Evolutionary conservation across 2,888 invertebrate species (phyloP), one percentile per base, ranked within the genome.

Genomic region (Acronicta leporina): DNA sequence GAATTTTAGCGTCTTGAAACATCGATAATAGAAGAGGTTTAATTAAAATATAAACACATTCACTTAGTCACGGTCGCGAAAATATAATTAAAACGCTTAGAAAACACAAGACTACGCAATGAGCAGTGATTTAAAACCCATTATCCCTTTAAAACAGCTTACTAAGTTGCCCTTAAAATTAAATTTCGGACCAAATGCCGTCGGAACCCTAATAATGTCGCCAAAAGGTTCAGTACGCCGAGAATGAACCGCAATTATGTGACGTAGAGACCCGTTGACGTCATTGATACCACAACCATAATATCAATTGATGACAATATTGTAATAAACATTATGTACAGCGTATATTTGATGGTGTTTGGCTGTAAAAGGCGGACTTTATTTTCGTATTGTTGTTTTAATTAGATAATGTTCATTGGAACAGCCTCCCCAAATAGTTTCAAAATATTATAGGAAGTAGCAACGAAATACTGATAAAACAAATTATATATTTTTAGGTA

Each of bases 111-210:
- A 41, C 41, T 30, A 50, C 41, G 44, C 35, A 43, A 33, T 8
- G 48, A 33, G 33, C 53, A 64, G 54, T 61, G 68, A 70, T 83
- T 75, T 68, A 68, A 80, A 83, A 79, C 82, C 75, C 84, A 83
- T 87, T 87, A 82, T 77, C 81, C 82, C 77, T 74, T 38, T 59
- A 86, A 85, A 87, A 83, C 73, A 80, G 86, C 87, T 82, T 80
- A 82, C 76, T 78, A 80, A 82, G 82, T 79, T 77, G 71, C 77
- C 76, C 74, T 71, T 75, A 74, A 65, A 77, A 81, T 77, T 63
- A 77, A 79, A 80, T 79, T 82, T 73, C 61, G 52, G 65, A 76
- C 79, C 75, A 70, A 68, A 79, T 61, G 62, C 77, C 75, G 77
- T 44, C 67, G 75, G 74, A 55, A 68, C 75, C 77, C 68, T 73